Percentiles rank a stretch among this genome's conserved stretches.
phyloP scores from a whole-genome alignment of 2,797 vertebrate genomes.

The Caiman crocodilus region DNA sequence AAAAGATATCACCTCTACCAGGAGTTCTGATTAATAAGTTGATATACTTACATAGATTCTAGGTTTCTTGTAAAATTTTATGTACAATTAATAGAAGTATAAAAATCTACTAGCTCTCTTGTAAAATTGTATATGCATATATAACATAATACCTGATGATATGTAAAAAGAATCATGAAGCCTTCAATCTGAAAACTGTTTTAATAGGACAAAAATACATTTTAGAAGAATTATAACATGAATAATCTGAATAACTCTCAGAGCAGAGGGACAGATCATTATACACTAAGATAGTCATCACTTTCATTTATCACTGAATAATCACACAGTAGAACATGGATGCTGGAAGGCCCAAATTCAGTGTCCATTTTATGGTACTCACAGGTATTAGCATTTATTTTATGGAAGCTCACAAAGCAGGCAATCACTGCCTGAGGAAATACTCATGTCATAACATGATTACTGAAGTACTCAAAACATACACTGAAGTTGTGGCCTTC shows the following conservation, averaged over 20 bases:
- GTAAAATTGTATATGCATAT: neutral
- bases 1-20: too few relatives aligned
- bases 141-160: neutral
- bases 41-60: neutral
- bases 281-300: neutral
- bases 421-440: neutral
- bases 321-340: neutral
- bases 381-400: neutral
- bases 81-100: neutral
- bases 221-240: neutral
- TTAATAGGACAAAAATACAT: neutral
- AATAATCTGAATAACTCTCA: neutral
- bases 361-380: neutral
- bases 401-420: neutral
- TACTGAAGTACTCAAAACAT: neutral
- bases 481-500: neutral
- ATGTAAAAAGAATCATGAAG: neutral
- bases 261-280: neutral
- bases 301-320: neutral
- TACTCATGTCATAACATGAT: neutral
- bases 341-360: neutral
- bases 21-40: neutral
- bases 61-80: neutral
- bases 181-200: accelerated
- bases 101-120: neutral